These are phyloP conservation scores for Agonopterix subpropinquella DNA, from an alignment of 2,888 invertebrate species.

Conservation along the genomic window DNA sequence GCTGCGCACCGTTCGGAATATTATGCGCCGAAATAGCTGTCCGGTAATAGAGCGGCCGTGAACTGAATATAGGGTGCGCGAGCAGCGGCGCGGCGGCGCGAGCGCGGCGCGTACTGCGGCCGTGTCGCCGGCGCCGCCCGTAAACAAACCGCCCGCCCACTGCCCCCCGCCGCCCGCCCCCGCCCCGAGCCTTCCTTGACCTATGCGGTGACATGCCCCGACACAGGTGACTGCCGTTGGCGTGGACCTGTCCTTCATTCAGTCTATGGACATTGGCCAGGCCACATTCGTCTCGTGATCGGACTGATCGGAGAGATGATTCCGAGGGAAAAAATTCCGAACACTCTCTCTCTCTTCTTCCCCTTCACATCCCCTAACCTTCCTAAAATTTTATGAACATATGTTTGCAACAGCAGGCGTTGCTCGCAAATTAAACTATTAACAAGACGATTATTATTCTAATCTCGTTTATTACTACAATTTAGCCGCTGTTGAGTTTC, in stretches of 20 bases:
- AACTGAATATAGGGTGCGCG: constrained; percentile 65
- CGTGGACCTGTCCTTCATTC: constrained; percentile 21
- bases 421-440: too few species aligned
- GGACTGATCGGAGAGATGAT: too few species aligned
- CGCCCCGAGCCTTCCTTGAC: constrained; percentile 35
- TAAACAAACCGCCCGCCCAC: constrained; percentile 7
- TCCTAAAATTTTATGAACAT: too few species aligned
- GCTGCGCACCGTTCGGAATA: constrained; percentile 58
- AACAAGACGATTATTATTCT: too few species aligned
- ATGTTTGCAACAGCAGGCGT: too few species aligned
- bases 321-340: too few species aligned
- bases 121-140: constrained; percentile 13
- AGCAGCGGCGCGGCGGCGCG: constrained; percentile 18
- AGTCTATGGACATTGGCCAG: too few species aligned
- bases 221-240: constrained; percentile 38
- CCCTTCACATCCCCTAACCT: too few species aligned
- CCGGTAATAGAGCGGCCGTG: constrained; percentile 71
- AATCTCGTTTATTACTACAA: too few species aligned
- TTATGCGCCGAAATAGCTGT: constrained; percentile 69
- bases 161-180: constrained; percentile 5
- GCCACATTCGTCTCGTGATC: too few species aligned
- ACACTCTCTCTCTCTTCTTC: too few species aligned
- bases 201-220: constrained; percentile 40
- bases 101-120: constrained; percentile 20
- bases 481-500: too few species aligned